Conservation (phyloP, 1,140 invertebrate species). For the Dreissena polymorpha region DNA sequence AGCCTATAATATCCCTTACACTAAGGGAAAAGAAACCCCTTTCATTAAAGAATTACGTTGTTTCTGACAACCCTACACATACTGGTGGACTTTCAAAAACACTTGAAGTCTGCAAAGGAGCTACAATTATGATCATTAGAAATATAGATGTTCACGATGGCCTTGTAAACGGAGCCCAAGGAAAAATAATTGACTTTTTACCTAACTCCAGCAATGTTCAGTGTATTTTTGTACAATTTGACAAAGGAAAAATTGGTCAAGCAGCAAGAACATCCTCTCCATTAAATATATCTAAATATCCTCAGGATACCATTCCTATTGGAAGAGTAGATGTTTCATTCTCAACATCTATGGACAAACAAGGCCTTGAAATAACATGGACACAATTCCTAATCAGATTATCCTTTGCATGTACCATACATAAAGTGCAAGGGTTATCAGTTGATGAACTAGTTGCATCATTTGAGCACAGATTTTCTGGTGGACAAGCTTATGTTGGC, state of each 20-base stretch:
- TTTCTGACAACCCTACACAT: slow-evolving; percentile 33
- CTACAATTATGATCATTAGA: slow-evolving; percentile 45
- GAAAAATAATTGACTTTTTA: slow-evolving; percentile 19
- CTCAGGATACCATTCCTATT: slow-evolving; percentile 18
- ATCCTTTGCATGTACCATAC: slow-evolving; percentile 31
- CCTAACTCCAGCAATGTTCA: slow-evolving; percentile 17
- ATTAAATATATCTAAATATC: slow-evolving; percentile 7
- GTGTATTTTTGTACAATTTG: slow-evolving; percentile 42
- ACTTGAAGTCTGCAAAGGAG: slow-evolving; percentile 22
- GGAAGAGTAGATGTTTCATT: slow-evolving; percentile 38
- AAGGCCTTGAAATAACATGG: slow-evolving; percentile 34
- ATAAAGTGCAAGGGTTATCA: slow-evolving; percentile 35
- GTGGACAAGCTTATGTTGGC: slow-evolving; percentile 32
- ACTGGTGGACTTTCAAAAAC: slow-evolving; percentile 43
- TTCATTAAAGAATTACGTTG: slow-evolving; percentile 31
- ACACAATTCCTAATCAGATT: slow-evolving; percentile 31
- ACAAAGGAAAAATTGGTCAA: slow-evolving; percentile 18
- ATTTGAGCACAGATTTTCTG: background rate
- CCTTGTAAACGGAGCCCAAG: slow-evolving; percentile 46
- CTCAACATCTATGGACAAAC: slow-evolving; percentile 16
- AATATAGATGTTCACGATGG: slow-evolving; percentile 48
- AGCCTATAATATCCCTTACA: slow-evolving; percentile 13
- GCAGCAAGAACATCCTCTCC: slow-evolving; percentile 28
- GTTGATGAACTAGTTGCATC: slow-evolving; percentile 31
- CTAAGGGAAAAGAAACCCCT: slow-evolving; percentile 22